Evolutionary conservation across 2,888 invertebrate genomes (phyloP), one percentile per base, ranked within the genome.

Genomic region (Hemistola chrysoprasaria): DNA sequence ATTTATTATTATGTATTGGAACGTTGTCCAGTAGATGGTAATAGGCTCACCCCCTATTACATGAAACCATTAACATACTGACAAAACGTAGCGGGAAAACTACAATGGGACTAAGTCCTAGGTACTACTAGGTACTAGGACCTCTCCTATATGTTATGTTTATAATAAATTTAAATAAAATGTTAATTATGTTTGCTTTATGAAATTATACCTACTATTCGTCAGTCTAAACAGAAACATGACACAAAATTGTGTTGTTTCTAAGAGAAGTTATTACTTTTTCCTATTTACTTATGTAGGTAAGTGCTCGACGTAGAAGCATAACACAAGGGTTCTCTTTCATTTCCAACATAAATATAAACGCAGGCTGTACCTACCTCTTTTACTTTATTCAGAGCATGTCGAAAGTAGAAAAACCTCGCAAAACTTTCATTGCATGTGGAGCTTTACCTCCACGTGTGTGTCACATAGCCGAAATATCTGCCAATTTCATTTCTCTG

Each of bases 401-500:
- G 75, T 71, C 69, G 76, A 77, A 77, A 78, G 77, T 75, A 69
- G 76, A 76, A 78, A 78, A 78, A 76, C 72, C 78, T 78, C 77
- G 76, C 79, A 78, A 79, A 79, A 80, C 69, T 79, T 80, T 79
- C 78, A 79, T 77, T 78, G 78, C 78, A 73, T 62, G 71, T 62
- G 66, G 62, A 71, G 71, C 69, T 73, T n/a, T 75, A 77, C 76
- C 67, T 78, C 71, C 78, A 78, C 78, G 77, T 80, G 76, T 78
- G 78, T 78, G 79, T 65, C 78, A 81, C 77, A 81, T 78, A 74
- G 65, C 77, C 77, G 80, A 82, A 85, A 85, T 85, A 85, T 86
- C 81, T 78, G 71, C 79, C 84, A 85, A 85, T 86, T 85, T 87
- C 84, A 85, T 87, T 83, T 81, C 83, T 80, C 69, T 74, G 65